phyloP scores from a whole-genome alignment of 1,140 invertebrate species.

The Agrypnia vestita region DNA sequence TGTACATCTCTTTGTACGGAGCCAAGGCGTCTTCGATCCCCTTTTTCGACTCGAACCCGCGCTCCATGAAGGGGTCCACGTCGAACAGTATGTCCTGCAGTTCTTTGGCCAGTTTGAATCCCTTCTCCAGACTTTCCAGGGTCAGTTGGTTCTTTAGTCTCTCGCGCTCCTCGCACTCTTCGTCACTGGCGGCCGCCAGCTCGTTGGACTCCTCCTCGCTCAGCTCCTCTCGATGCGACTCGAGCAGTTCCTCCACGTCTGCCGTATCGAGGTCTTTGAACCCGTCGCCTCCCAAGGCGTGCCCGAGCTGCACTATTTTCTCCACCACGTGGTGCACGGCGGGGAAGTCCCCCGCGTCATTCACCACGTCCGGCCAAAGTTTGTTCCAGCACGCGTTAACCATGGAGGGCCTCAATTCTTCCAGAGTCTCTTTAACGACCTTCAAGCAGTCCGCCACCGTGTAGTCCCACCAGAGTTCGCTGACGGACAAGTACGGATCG shows the following conservation, averaged over 20 bases:
- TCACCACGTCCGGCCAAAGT: constrained; percentile 47
- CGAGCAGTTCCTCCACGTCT: constrained; percentile 33
- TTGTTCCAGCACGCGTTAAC: constrained; percentile 50
- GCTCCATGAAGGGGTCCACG: constrained; percentile 35
- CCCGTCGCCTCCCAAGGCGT: constrained; percentile 38
- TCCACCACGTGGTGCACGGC: constrained; percentile 17
- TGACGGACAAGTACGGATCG: constrained; percentile 28
- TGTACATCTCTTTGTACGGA: constrained; percentile 39
- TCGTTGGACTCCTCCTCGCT: constrained; percentile 13
- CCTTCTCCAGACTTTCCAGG: constrained; percentile 33
- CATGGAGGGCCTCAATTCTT: constrained; percentile 45
- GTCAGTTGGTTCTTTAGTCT: constrained; percentile 28
- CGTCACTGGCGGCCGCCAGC: neutral
- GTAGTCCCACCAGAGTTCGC: constrained; percentile 52
- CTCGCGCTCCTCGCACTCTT: neutral
- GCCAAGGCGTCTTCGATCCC: constrained; percentile 21
- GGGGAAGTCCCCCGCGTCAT: neutral
- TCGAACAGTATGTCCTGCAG: constrained; percentile 16
- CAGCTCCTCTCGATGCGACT: constrained; percentile 16
- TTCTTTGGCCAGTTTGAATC: constrained; percentile 36
- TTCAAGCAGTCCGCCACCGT: constrained; percentile 48
- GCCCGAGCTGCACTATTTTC: constrained; percentile 43
- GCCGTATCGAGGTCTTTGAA: constrained; percentile 32
- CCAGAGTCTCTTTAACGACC: constrained; percentile 20
- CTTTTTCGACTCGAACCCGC: constrained; percentile 2